These are phyloP conservation scores for Patella pellucida DNA, from an alignment of 2,888 invertebrate genomes.

Conservation along the genomic window DNA sequence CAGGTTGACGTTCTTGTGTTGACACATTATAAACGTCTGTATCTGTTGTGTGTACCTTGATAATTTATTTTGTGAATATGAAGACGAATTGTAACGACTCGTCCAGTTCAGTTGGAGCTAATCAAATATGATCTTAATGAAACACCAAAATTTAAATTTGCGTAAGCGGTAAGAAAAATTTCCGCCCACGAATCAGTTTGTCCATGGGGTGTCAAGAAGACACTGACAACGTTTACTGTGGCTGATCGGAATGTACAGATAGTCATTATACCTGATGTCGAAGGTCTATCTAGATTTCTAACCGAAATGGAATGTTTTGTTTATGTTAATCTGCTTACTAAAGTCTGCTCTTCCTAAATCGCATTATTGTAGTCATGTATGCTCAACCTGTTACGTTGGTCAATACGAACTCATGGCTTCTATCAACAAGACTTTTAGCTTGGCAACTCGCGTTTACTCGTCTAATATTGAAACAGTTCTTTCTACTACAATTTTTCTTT, in stretches of 20 bases:
- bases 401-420: constrained; percentile 17
- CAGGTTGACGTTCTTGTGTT: background rate
- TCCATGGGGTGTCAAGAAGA: constrained; percentile 4
- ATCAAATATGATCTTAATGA: constrained; percentile 5
- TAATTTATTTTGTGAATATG: constrained; percentile 4
- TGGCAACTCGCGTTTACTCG: constrained; percentile 20
- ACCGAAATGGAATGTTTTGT: constrained; percentile 25
- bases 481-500: background rate
- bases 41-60: background rate
- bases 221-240: background rate
- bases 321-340: constrained; percentile 27
- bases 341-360: constrained; percentile 21
- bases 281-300: constrained; percentile 23
- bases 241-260: background rate
- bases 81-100: constrained; percentile 7
- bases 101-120: constrained; percentile 6
- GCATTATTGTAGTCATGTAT: constrained; percentile 25
- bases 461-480: constrained; percentile 22
- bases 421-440: constrained; percentile 23
- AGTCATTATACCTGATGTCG: constrained; percentile 4
- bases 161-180: constrained; percentile 2
- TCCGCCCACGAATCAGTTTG: constrained; percentile 7
- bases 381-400: constrained; percentile 15
- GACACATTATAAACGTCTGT: background rate
- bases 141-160: constrained; percentile 9